These are phyloP conservation scores for Cheirogaleus medius DNA, from an alignment of 2,113 vertebrate species.

Conservation along the genomic window DNA sequence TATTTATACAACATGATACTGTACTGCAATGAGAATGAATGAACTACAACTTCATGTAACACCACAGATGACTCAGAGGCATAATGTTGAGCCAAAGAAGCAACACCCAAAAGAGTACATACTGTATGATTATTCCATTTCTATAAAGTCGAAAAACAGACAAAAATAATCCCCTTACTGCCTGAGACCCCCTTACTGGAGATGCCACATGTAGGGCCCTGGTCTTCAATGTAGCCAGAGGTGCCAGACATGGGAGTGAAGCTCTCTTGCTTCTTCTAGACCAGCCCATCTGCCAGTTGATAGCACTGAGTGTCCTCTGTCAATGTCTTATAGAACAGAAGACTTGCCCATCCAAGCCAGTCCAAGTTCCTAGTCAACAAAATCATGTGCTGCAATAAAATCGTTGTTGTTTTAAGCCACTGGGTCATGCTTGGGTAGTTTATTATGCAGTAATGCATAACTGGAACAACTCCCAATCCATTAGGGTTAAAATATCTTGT, in stretches of 20 bases:
- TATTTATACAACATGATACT: neutral
- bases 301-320: neutral
- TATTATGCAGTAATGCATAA: neutral
- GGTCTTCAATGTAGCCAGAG: neutral
- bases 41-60: neutral
- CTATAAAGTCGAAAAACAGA: neutral
- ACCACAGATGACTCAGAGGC: neutral
- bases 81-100: neutral
- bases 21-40: neutral
- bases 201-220: fast-evolving
- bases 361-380: neutral
- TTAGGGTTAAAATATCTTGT: neutral
- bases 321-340: neutral
- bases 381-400: neutral
- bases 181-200: neutral
- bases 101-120: neutral
- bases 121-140: neutral
- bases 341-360: neutral
- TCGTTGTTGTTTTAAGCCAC: neutral
- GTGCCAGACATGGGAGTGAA: neutral
- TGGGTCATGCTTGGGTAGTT: neutral
- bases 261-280: neutral
- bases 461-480: neutral
- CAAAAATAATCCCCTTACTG: neutral
- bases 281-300: neutral